Evolutionary conservation across 1,140 invertebrate species (phyloP), one percentile per base, ranked within the genome.

Genomic region (Ctenoplectra terminalis): DNA sequence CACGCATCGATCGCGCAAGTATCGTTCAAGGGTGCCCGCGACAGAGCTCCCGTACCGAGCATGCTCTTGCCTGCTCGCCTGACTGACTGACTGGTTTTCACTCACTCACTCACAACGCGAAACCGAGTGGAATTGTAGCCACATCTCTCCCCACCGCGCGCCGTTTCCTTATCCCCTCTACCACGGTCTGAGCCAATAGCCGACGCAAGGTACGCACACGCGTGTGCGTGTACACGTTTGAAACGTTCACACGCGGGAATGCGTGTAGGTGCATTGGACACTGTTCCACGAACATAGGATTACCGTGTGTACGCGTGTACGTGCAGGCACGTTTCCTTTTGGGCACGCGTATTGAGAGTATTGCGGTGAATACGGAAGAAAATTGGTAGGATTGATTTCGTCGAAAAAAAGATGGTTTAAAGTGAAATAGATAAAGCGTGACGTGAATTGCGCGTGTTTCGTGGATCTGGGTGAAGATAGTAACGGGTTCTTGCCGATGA

Each of bases 71-170:
- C 67, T 69, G 82, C 87, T 86, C 48, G 84, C 85, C 85, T 87
- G 90, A 90, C 89, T 90, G 90, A 92, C 90, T 91, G 92, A 91
- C 91, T 92, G 91, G 81, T 92, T 92, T 92, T 91, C 91, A 91
- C 92, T 92, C 86, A 73, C 81, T 88, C 83, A 88, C 88, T 89
- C 83, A 87, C 87, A 86, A 87, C 86, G 76, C 89, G 84, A 90
- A 87, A 90, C 83, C 75, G 58, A 87, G 89, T 84, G 81, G 88
- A 88, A 87, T 90, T 67, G 85, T 86, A 82, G 74, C 37, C 76
- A 84, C 83, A 63, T 87, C 71, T 63, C 84, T 64, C 77, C 86
- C 86, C 79, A 87, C 86, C 46, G 29, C 40, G 23, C 31, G 15
- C 3, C 71, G 34, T 61, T 76, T 87, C 85, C 73, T 87, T 85